phyloP scores from a whole-genome alignment of 2,113 vertebrate genomes.

The Epinephelus moara region DNA sequence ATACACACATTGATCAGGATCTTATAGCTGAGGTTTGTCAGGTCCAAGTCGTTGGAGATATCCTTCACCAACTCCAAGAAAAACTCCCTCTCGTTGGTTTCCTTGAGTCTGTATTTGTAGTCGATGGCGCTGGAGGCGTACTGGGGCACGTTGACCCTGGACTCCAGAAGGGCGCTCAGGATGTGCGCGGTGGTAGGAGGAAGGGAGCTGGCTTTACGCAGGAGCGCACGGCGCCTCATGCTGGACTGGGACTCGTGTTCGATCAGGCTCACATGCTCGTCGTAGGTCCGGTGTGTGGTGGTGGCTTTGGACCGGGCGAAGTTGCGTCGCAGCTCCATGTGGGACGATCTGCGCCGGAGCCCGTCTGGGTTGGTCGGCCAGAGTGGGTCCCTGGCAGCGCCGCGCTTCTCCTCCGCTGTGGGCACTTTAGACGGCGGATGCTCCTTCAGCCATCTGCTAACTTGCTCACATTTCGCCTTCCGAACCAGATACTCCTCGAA shows the following conservation, averaged over 20 bases:
- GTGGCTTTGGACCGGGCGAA: conserved; percentile 86
- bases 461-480: conserved; percentile 82
- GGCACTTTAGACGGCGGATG: conserved; percentile 77
- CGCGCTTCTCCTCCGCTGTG: conserved; percentile 72
- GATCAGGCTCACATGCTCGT: conserved; percentile 82
- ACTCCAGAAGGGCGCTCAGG: conserved; percentile 86
- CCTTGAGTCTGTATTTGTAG: conserved; percentile 85
- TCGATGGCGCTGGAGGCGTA: conserved; percentile 86
- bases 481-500: conserved; percentile 85
- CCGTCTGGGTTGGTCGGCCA: conserved; percentile 79
- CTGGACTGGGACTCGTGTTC: conserved; percentile 83
- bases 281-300: conserved; percentile 84
- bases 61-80: conserved; percentile 87
- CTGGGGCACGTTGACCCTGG: conserved; percentile 85
- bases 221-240: conserved; percentile 84
- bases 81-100: conserved; percentile 86
- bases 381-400: conserved; percentile 66
- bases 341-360: conserved; percentile 82
- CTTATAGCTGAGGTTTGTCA: conserved; percentile 86
- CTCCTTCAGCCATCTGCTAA: conserved; percentile 82
- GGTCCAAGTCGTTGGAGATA: conserved; percentile 86
- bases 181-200: conserved; percentile 87
- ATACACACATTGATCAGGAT: conserved; percentile 87
- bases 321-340: conserved; percentile 86
- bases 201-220: conserved; percentile 87